These are phyloP conservation scores for Pedicia rivosa DNA, from an alignment of 2,888 invertebrate species.

Conservation along the genomic window DNA sequence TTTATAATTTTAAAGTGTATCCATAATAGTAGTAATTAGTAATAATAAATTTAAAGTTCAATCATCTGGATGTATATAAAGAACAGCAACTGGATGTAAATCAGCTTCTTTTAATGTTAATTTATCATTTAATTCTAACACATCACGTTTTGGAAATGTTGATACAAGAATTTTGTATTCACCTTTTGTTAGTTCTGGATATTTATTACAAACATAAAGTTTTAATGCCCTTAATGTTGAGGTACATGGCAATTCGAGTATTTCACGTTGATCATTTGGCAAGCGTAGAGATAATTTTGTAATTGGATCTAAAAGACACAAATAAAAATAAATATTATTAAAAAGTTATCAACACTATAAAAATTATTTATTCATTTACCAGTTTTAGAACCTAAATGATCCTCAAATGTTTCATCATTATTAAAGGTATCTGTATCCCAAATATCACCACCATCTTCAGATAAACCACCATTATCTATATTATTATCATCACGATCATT, in stretches of 20 bases:
- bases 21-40: no score
- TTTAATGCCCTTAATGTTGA: slow-evolving; percentile 23
- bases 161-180: slow-evolving; percentile 26
- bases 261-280: slow-evolving; percentile 20
- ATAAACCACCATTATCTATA: not conserved
- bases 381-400: slow-evolving; percentile 1
- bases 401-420: slow-evolving; percentile 4
- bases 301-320: slow-evolving; percentile 8
- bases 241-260: slow-evolving; percentile 28
- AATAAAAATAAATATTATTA: no score
- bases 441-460: not conserved
- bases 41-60: no score
- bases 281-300: slow-evolving; percentile 12
- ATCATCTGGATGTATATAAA: slow-evolving; percentile 27
- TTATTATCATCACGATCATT: slow-evolving; percentile 15
- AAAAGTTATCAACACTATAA: not conserved
- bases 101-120: slow-evolving; percentile 24
- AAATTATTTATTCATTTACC: slow-evolving; percentile 6
- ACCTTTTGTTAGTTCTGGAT: slow-evolving; percentile 21
- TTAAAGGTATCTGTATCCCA: no score
- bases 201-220: slow-evolving; percentile 23
- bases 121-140: slow-evolving; percentile 21
- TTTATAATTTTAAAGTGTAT: no score
- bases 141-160: slow-evolving; percentile 26
- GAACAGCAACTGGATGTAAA: slow-evolving; percentile 27